Conservation (phyloP, 2,888 invertebrate species). For the Heliconius ismenius region DNA sequence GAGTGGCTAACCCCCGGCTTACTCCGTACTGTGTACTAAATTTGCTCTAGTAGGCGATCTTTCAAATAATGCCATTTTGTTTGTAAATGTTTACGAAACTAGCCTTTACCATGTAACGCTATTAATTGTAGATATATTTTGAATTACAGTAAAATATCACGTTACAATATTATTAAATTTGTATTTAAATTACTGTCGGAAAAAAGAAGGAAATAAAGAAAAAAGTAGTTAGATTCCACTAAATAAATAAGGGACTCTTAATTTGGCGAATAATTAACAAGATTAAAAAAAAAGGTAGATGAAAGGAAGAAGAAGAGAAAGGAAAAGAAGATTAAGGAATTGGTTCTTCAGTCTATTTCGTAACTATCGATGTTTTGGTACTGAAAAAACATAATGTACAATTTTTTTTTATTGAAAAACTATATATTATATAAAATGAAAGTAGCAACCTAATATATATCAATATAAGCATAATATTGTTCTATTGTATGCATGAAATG, state of each 20-base stretch:
- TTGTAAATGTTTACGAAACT: constrained; percentile 9
- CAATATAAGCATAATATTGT: neutral
- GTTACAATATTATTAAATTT: no score
- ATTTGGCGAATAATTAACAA: no score
- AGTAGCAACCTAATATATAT: neutral
- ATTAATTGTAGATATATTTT: neutral
- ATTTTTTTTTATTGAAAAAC: neutral
- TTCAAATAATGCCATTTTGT: constrained; percentile 19
- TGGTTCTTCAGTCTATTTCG: no score
- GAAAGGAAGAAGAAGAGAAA: no score
- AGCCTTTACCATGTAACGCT: neutral
- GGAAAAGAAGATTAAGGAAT: no score
- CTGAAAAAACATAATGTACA: neutral
- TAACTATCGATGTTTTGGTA: no score
- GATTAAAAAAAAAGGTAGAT: no score
- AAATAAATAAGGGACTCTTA: no score
- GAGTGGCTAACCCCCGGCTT: constrained; percentile 40
- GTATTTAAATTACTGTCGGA: no score
- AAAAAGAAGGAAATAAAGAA: no score
- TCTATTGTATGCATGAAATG: neutral
- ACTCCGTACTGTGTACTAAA: constrained; percentile 41
- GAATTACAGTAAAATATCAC: no score
- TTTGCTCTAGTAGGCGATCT: constrained; percentile 33
- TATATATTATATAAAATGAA: neutral
- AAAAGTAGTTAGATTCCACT: no score